These are phyloP conservation scores for Lamellibrachia satsuma DNA, from an alignment of 2,888 invertebrate species.

Conservation along the genomic window DNA sequence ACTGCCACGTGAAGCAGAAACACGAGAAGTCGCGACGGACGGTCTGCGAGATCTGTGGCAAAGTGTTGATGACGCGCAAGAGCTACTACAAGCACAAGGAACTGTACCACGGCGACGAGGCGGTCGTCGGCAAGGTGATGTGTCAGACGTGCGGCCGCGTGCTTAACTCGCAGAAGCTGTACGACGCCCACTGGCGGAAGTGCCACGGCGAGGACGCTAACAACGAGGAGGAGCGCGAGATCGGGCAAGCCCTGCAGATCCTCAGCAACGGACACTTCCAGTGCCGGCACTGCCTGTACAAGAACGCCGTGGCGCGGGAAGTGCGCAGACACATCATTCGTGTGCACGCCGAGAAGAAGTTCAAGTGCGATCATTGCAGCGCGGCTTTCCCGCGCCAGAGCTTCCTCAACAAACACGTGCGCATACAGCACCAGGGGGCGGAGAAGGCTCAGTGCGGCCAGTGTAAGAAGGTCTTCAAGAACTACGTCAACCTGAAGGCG, in stretches of 20 bases:
- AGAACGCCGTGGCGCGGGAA: conserved; percentile 22
- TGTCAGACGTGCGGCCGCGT: conserved; percentile 27
- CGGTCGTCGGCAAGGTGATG: conserved; percentile 14
- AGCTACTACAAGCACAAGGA: conserved; percentile 20
- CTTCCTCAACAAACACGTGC: conserved; percentile 24
- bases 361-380: conserved; percentile 27
- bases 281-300: conserved; percentile 23
- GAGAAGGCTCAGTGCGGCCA: conserved; percentile 20
- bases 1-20: conserved; percentile 28
- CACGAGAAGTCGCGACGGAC: not conserved
- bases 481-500: conserved; percentile 26
- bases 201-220: conserved; percentile 17
- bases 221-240: conserved; percentile 21
- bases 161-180: not conserved
- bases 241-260: conserved; percentile 21
- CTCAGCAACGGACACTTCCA: conserved; percentile 17
- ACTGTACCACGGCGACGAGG: not conserved
- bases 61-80: not conserved
- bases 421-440: conserved; percentile 7
- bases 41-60: conserved; percentile 28
- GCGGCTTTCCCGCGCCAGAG: conserved; percentile 19
- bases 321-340: conserved; percentile 29
- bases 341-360: conserved; percentile 21
- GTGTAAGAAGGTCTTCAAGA: conserved; percentile 24
- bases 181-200: conserved; percentile 23